These are phyloP conservation scores for Psittacula derbiana DNA, from an alignment of 2,797 vertebrate genomes.

Conservation along the genomic window DNA sequence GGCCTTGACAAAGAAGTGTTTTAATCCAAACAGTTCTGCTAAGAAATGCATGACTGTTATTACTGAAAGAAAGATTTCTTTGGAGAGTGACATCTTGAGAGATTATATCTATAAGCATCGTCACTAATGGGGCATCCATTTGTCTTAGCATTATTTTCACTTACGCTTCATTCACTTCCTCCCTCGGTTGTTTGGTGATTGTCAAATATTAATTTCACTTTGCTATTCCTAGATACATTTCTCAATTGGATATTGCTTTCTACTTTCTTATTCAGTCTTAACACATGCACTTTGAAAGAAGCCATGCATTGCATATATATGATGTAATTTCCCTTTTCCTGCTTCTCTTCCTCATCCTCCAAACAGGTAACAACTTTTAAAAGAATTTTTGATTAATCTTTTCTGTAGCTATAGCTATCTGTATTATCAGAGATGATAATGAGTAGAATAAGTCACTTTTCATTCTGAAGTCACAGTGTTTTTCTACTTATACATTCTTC, in stretches of 20 bases:
- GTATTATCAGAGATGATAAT: background rate
- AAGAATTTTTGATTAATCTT: background rate
- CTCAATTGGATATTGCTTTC: background rate
- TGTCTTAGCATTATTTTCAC: conserved; percentile 14
- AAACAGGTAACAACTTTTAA: background rate
- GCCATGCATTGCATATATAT: accelerated
- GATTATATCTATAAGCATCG: background rate
- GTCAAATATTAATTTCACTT: background rate
- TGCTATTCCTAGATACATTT: background rate
- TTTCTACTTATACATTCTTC: background rate
- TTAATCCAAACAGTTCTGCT: background rate
- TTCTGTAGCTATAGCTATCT: background rate
- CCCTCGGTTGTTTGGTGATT: background rate
- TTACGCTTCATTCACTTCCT: conserved; percentile 11
- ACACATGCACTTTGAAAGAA: background rate
- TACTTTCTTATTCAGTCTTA: background rate
- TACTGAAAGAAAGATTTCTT: background rate
- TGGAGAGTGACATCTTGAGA: conserved; percentile 1
- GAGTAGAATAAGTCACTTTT: background rate
- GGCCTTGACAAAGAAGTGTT: background rate
- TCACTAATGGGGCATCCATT: background rate
- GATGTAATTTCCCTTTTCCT: background rate
- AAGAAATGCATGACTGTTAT: background rate
- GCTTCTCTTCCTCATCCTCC: background rate
- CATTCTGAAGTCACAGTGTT: background rate